Base-by-base conservation (phyloP, 2,797 vertebrate genomes). In the Erethizon dorsatum region DNA sequence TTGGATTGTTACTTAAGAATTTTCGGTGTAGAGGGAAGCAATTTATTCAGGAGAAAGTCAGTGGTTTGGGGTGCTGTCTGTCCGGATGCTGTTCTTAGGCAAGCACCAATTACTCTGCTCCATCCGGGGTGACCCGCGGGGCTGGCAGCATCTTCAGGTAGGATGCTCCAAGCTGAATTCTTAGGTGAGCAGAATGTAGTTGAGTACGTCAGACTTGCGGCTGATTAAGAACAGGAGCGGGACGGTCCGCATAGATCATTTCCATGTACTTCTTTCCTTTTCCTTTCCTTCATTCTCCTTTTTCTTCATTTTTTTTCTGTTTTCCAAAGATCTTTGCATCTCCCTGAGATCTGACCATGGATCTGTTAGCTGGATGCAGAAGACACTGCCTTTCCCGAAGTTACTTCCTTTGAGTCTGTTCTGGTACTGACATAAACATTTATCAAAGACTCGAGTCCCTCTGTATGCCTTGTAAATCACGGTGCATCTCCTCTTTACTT, bases 61-160 rank as follows among this genome's bases (percentile, higher is more conserved):
- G 52, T 15, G 45, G 33, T 31, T 82, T 71, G 65, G 54, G 96
- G 61, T 1, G 78, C 3, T 33, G 28, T 77, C 17, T 91, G n/a
- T 88, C 52, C 92, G 59, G n/a, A 52, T 75, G 33, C 22, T 93
- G 11, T 83, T 56, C 78, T 96, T 77, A 61, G 73, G 78, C 93
- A 94, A 95, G 28, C 14, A 45, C 33, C 91, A 95, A 80, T 96
- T 95, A 96, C 12, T 69, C 89, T 47, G 37, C 20, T 94, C 37
- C 90, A 3, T 69, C 50, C 3, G 20, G 4, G 61, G 83, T 93
- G 71, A 93, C 95, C 89, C 0, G 6, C 28, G 93, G 96, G 80
- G 20, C 15, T 50, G 80, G 26, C 12, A 37, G 15, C 20, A 11
- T 78, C 61, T 45, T 93, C 50, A 14, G 47, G 24, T 50, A 33